Conservation (phyloP, 2,797 vertebrate genomes). For the Amblyopsis hoosieri region DNA sequence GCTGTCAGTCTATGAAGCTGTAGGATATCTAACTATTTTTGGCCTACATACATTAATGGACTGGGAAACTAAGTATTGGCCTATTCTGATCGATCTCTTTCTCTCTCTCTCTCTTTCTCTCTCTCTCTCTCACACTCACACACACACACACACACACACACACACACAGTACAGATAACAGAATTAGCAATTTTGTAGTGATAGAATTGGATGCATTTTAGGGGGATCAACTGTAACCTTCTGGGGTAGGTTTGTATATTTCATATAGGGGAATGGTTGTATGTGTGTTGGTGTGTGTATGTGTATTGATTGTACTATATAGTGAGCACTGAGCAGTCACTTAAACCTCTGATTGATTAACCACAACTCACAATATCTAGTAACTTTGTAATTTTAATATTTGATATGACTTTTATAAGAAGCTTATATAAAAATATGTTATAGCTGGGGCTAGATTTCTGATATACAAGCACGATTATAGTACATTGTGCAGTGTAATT, state of each 20-base stretch:
- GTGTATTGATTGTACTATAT: background rate
- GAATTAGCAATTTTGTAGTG: too few relatives aligned
- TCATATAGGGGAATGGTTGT: background rate
- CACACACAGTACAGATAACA: too few relatives aligned
- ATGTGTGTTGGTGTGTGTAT: background rate
- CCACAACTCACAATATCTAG: background rate
- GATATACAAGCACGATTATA: slow-evolving; percentile 68
- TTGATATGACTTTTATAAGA: slow-evolving; percentile 73
- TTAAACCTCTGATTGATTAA: background rate
- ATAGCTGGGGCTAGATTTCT: slow-evolving; percentile 56
- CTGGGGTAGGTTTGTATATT: background rate
- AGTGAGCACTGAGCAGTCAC: background rate
- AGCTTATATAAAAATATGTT: slow-evolving; percentile 83
- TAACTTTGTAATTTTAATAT: slow-evolving; percentile 59
- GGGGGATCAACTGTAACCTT: too few relatives aligned
- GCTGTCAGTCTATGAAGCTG: slow-evolving; percentile 1
- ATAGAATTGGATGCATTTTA: too few relatives aligned
- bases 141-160: too few relatives aligned
- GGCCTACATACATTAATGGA: too few relatives aligned
- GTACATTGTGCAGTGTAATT: slow-evolving; percentile 52
- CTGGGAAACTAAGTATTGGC: too few relatives aligned
- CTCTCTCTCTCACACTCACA: too few relatives aligned
- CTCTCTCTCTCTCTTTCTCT: too few relatives aligned
- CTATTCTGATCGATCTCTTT: too few relatives aligned
- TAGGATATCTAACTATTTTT: background rate